Conservation (phyloP, 2,113 vertebrate genomes). For the Electrona antarctica region DNA sequence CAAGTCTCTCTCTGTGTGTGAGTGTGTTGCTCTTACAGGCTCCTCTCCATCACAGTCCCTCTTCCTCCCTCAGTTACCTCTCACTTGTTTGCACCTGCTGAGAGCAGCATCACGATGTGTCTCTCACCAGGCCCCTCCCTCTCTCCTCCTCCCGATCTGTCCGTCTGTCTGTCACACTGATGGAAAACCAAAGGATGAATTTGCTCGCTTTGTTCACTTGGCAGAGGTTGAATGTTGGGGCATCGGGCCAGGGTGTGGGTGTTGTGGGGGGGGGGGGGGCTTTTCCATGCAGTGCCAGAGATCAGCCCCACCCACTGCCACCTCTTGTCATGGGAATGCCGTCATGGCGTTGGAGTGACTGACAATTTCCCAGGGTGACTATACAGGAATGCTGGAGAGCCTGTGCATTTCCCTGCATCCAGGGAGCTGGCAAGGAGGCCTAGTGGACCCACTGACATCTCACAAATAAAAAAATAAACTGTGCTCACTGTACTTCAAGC, state of each 20-base stretch:
- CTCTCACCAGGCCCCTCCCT: constrained; percentile 61
- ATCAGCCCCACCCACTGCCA: constrained; percentile 1
- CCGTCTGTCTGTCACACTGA: constrained; percentile 34
- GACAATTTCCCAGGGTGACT: constrained; percentile 69
- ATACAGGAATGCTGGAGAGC: constrained; percentile 7
- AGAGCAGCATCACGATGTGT: constrained; percentile 77
- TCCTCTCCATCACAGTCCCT: constrained; percentile 66
- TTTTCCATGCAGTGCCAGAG: constrained; percentile 62
- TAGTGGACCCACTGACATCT: constrained; percentile 3
- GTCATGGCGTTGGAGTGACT: constrained; percentile 59
- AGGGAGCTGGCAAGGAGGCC: too few species aligned
- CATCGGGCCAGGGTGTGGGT: constrained; percentile 62
- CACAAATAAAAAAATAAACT: neutral
- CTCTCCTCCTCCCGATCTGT: constrained; percentile 27
- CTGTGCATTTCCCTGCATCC: neutral
- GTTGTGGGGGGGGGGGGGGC: constrained; percentile 18
- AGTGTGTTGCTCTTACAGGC: constrained; percentile 60
- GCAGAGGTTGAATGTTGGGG: constrained; percentile 60
- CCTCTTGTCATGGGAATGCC: constrained; percentile 59
- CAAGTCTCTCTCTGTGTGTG: constrained; percentile 33
- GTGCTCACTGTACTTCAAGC: neutral
- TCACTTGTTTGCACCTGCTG: constrained; percentile 79
- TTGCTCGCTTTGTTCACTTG: constrained; percentile 57
- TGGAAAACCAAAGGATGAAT: constrained; percentile 56
- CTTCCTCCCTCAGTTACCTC: constrained; percentile 50